phyloP scores from a whole-genome alignment of 2,888 invertebrate genomes.

The Leucoma salicis region DNA sequence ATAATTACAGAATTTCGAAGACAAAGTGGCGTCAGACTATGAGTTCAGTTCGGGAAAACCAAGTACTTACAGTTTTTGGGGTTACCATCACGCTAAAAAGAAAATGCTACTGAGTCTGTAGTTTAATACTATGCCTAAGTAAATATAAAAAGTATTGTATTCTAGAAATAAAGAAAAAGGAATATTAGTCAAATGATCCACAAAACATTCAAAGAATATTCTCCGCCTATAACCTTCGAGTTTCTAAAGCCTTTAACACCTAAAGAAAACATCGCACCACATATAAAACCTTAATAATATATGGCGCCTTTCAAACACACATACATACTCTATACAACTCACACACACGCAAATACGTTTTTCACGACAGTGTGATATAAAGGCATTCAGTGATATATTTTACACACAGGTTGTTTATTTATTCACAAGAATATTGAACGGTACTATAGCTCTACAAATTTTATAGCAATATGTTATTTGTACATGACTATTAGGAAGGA shows the following conservation, averaged over 20 bases:
- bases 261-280: conserved; percentile 4
- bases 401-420: conserved; percentile 3
- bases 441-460: no score
- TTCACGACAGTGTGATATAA: conserved; percentile 3
- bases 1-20: no score
- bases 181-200: conserved; percentile 6
- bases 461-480: no score
- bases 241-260: conserved; percentile 10
- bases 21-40: no score
- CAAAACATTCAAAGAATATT: conserved; percentile 4
- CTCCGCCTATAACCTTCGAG: conserved; percentile 8
- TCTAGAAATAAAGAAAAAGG: no score
- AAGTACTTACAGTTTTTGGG: no score
- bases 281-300: conserved; percentile 1
- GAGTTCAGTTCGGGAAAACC: no score
- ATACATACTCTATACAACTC: conserved; percentile 1
- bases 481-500: no score
- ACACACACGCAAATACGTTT: background rate
- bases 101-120: no score
- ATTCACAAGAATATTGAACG: background rate
- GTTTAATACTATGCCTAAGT: no score
- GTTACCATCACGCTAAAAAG: no score
- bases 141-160: no score
- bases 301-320: conserved; percentile 5
- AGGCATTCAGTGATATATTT: conserved; percentile 2